Evolutionary conservation across 1,140 invertebrate genomes (phyloP), one percentile per base, ranked within the genome.

Genomic region (Melitaea cinxia): DNA sequence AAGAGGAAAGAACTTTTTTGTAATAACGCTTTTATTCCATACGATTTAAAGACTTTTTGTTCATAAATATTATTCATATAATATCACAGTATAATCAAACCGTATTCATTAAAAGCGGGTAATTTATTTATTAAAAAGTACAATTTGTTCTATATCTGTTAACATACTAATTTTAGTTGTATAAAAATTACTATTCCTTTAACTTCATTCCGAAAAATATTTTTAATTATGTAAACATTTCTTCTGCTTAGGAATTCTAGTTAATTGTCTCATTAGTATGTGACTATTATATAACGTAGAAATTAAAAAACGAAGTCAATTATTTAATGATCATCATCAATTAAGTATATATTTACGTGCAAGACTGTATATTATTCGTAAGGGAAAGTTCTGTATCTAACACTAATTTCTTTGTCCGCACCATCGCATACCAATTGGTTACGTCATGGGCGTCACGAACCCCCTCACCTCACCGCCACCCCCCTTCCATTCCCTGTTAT

Each of bases 351-450:
- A 30, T 19, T 60, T 54, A 21, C 30, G 47, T 58, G 23, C 47
- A 53, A 53, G 49, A 47, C 24, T 39, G 30, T 50, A 14, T 30
- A 54, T 66, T 59, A 54, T 59, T 58, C 49, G 64, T 47, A 53
- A 55, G 67, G 56, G 70, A 73, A 73, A 73, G 70, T 73, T 69
- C 56, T 50, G 53, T 68, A 62, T 65, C 58, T 71, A 70, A 69
- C 67, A 65, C 70, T 80, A 77, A 80, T 79, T 76, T 78, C 73
- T 75, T 77, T 77, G 73, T 80, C 71, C 63, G 70, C 66, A 66
- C 61, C 68, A 80, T 78, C 76, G 77, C 79, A 82, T 81, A 79
- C 76, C 81, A 75, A 80, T 80, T 73, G 73, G 72, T 85, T 83
- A 82, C 83, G 80, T 86, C 83, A 86, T 77, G 67, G 72, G 63